Base-by-base conservation (phyloP, 2,797 vertebrate genomes). In the Steatocranus sp. region DNA sequence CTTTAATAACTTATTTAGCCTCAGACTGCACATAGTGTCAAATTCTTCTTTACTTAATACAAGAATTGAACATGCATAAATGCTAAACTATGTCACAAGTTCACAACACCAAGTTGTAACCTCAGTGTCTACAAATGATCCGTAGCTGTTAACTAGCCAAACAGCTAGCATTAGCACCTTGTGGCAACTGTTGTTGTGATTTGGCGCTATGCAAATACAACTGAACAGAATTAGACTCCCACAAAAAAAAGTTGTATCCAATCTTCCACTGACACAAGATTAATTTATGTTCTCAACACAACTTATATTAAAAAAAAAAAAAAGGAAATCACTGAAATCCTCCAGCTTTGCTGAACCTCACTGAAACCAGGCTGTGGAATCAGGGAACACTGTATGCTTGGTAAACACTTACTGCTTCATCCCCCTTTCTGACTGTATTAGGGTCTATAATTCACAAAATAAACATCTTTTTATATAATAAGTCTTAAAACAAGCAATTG, bases 181-280 rank as follows among this genome's bases (percentile, higher is more conserved):
- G 15, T 30, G 27, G 27, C 54, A 58, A 32, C 15, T 32, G 2
- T 56, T 56, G 15, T 58, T 58, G 9, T 58, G 54, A 0, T 58
- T 58, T 32, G 54, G 27, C 2, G 2, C 27, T 0, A 0, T 15
- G 25, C 12, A 30, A 56, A 30, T 32, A 1, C 27, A 11, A 58
- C 27, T 58, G 1, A 58, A 58, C 54, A 18, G 54, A 7, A 32
- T 32, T 58, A 32, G 36, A 11, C 49, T 20, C n/a, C 3, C 2
- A 23, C 53, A 41, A 15, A 43, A 25, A 25, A 51, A 3, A 9
- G 3, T 0, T 25, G 5, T 43, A 41, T 68, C 12, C 34, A 43
- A 6, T 41, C 20, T 68, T 5, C 20, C 8, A 50, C 48, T 11
- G 1, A 50, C 36, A 17, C 8, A 4, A 25, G 36, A 10, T 25